A percentile compares a stretch with the other conserved stretches of the same genome.
phyloP scores from a whole-genome alignment of 2,888 invertebrate genomes.

The Pycnomerus fuliginosus region DNA sequence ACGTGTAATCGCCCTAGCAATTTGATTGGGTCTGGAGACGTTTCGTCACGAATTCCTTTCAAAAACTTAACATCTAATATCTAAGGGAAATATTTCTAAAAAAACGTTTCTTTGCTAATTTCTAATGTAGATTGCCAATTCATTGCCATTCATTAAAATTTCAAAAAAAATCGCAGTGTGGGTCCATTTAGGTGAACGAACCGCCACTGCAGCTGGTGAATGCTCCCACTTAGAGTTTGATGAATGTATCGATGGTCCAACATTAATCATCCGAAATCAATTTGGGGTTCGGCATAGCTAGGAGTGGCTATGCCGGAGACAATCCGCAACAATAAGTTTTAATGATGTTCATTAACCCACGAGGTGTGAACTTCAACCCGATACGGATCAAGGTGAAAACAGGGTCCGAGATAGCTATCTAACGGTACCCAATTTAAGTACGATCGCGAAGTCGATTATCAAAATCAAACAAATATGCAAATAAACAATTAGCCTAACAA shows the following conservation, averaged over 20 bases:
- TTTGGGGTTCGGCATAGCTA: constrained; percentile 39
- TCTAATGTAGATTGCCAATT: too few species aligned
- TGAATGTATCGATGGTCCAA: constrained; percentile 45
- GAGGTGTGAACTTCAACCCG: constrained; percentile 39
- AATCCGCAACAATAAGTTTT: constrained; percentile 42
- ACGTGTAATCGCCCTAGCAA: too few species aligned
- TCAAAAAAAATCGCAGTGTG: too few species aligned
- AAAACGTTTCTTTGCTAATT: too few species aligned
- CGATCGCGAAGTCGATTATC: too few species aligned
- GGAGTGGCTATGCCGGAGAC: constrained; percentile 40
- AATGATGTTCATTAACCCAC: constrained; percentile 44
- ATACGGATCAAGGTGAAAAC: constrained; percentile 14
- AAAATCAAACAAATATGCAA: constrained; percentile 33
- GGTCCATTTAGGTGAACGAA: too few species aligned
- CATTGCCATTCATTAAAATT: too few species aligned
- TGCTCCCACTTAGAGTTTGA: constrained; percentile 47
- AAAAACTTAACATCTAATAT: too few species aligned
- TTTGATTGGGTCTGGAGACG: too few species aligned
- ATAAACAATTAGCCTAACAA: constrained; percentile 44
- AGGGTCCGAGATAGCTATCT: background rate
- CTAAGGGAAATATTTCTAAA: too few species aligned
- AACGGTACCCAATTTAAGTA: background rate
- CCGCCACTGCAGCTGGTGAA: constrained; percentile 34
- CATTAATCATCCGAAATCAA: constrained; percentile 52
- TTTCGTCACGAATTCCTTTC: too few species aligned